phyloP scores from a whole-genome alignment of 1,140 invertebrate genomes.

The Ips nitidus region DNA sequence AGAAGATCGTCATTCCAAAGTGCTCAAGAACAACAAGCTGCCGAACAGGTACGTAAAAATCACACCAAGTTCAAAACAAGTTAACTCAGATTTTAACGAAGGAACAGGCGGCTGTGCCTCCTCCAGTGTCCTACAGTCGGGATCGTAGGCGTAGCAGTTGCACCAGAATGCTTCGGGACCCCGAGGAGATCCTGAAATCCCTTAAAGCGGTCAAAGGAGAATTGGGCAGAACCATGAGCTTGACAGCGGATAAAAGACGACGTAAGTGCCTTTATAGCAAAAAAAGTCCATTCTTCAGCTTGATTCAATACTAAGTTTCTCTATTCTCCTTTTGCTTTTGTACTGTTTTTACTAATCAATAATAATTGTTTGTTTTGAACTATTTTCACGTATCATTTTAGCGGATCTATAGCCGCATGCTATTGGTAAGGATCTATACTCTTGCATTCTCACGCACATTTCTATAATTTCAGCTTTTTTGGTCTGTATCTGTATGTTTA shows the following conservation, averaged over 20 bases:
- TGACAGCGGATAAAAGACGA: slow-evolving; percentile 63
- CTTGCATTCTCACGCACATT: too few species aligned
- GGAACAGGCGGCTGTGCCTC: slow-evolving; percentile 50
- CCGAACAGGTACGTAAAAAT: slow-evolving; percentile 40
- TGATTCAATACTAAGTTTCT: not conserved
- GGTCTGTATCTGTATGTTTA: too few species aligned
- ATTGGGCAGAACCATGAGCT: slow-evolving; percentile 75
- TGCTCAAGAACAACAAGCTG: slow-evolving; percentile 57
- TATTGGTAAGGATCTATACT: slow-evolving; percentile 38
- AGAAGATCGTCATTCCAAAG: slow-evolving; percentile 78
- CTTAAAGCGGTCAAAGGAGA: slow-evolving; percentile 79
- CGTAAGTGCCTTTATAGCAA: slow-evolving; percentile 60
- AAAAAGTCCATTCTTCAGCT: slow-evolving; percentile 3
- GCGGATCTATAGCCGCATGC: slow-evolving; percentile 44
- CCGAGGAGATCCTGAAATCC: slow-evolving; percentile 77
- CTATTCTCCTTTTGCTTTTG: not conserved
- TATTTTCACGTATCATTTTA: slow-evolving; percentile 36
- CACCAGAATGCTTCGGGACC: slow-evolving; percentile 69
- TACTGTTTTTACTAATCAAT: slow-evolving; percentile 7
- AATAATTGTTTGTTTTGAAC: not conserved
- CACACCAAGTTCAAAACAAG: not conserved
- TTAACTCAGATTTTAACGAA: not conserved
- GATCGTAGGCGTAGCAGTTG: slow-evolving; percentile 77
- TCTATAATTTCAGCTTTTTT: too few species aligned
- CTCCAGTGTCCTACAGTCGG: slow-evolving; percentile 60